Conservation (phyloP, 2,113 vertebrate genomes). For the Cololabis saira region DNA sequence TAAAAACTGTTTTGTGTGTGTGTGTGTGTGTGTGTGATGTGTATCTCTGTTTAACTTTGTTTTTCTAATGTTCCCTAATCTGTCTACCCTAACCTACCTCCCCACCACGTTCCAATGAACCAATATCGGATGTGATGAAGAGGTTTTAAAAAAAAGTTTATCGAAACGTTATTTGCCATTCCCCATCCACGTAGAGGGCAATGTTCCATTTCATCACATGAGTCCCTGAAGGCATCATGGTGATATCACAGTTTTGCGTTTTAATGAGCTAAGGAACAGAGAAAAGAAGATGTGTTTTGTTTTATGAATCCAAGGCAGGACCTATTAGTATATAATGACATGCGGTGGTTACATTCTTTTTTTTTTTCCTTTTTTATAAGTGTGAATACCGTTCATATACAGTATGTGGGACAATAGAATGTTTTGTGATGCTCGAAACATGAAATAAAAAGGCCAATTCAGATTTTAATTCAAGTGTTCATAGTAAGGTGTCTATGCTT, state of each 20-base stretch:
- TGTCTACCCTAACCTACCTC: neutral
- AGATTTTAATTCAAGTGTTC: slow-evolving; percentile 45
- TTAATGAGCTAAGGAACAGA: slow-evolving; percentile 46
- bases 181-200: slow-evolving; percentile 21
- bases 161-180: slow-evolving; percentile 38
- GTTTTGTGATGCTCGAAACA: slow-evolving; percentile 61
- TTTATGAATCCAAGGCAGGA: slow-evolving; percentile 77
- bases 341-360: slow-evolving; percentile 44
- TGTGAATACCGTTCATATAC: slow-evolving; percentile 72
- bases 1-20: slow-evolving; percentile 61
- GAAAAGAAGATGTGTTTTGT: slow-evolving; percentile 45
- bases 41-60: slow-evolving; percentile 59
- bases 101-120: neutral
- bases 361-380: slow-evolving; percentile 51
- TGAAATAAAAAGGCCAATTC: slow-evolving; percentile 50
- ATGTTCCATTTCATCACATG: slow-evolving; percentile 43
- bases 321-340: slow-evolving; percentile 73
- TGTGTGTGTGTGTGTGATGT: too few relatives aligned
- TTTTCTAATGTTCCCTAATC: slow-evolving; percentile 22
- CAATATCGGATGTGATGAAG: neutral
- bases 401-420: slow-evolving; percentile 67
- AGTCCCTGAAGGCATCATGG: slow-evolving; percentile 48
- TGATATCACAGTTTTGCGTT: slow-evolving; percentile 53
- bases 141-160: slow-evolving; percentile 23
- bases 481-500: slow-evolving; percentile 48